Percentiles rank a stretch among this genome's conserved stretches.
These are phyloP conservation scores for Gambelia wislizenii DNA, from an alignment of 2,797 vertebrate genomes.

Conservation along the genomic window DNA sequence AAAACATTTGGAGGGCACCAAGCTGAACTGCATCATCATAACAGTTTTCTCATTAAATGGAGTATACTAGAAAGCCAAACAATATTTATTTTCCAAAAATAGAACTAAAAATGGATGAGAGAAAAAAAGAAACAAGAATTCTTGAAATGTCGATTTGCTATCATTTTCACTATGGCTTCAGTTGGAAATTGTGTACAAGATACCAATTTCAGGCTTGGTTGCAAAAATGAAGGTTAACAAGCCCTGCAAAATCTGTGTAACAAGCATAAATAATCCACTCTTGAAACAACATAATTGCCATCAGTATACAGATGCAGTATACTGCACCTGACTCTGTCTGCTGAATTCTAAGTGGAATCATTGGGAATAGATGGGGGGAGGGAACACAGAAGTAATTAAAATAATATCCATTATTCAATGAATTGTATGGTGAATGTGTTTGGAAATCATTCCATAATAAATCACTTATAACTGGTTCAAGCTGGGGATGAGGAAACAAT, in stretches of 20 bases:
- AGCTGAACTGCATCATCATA: neutral
- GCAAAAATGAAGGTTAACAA: conserved; percentile 45
- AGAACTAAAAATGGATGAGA: neutral
- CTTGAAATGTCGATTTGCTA: conserved; percentile 27
- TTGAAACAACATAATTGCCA: conserved; percentile 18
- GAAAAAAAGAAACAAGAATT: neutral
- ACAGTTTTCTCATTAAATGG: neutral
- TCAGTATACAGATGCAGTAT: neutral
- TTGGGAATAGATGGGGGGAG: too few relatives aligned
- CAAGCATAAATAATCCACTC: conserved; percentile 20
- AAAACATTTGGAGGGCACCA: neutral
- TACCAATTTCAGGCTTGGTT: conserved; percentile 22
- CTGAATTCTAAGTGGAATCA: conserved; percentile 18
- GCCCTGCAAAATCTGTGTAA: conserved; percentile 3
- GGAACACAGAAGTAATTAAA: neutral
- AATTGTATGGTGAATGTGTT: neutral
- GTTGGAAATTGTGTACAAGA: conserved; percentile 28
- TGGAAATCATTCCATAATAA: neutral
- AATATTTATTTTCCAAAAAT: neutral
- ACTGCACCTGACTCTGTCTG: too few relatives aligned
- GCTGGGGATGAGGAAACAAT: neutral
- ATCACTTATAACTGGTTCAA: neutral
- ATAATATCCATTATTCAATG: neutral
- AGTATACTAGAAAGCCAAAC: neutral
- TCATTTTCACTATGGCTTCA: conserved; percentile 18